Base-by-base conservation (phyloP, 2,888 invertebrate species). In the Xestia ashworthii region DNA sequence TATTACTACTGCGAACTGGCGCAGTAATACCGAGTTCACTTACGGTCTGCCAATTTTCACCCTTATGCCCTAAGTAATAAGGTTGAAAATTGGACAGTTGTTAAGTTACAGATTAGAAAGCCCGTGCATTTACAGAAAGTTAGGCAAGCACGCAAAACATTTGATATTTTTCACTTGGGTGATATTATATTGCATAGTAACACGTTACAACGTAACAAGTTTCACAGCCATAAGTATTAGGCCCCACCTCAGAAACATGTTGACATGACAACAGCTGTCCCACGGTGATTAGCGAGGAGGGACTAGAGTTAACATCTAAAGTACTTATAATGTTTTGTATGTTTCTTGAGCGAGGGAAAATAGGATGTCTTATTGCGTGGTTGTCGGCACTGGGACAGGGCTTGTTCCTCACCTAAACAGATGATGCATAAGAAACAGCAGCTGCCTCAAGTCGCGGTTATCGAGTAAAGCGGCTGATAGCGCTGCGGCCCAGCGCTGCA, bases 401-500 rank as follows among this genome's bases (percentile, higher is more conserved):
- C 16, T 2, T 4, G 44, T 44, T n/a, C 32, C 44, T 55, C 53
- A 74, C 96, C 93, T 93, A 80, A 95, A 95, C 74, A 96, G 85
- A 87, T 95, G 94, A 74, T 96, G 96, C 66, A 96, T 81, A 19
- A 96, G 82, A 80, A 94, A 95, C 68, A 96, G 86, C 81, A 95
- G 83, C 58, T 96, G 94, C 12, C 92, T 87, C 38, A 93, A 65
- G 71, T 96, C 95, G 0, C 93, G 87, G 11, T 88, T 90, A 72
- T 93, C 93, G 0, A 95, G 62, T 66, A 96, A 78, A 3, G 94
- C 93, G 0, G 89, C 87, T 0, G 93, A 87, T 5, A 96, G 89
- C 58, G 90, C 92, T 8, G 87, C 81, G 1, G 95, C 94, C 96
- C 96, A 96, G n/a, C 95, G 95, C 85, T 93, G 92, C 76, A 96